Conservation (phyloP, 2,113 vertebrate genomes). For the Grantiella picta region DNA sequence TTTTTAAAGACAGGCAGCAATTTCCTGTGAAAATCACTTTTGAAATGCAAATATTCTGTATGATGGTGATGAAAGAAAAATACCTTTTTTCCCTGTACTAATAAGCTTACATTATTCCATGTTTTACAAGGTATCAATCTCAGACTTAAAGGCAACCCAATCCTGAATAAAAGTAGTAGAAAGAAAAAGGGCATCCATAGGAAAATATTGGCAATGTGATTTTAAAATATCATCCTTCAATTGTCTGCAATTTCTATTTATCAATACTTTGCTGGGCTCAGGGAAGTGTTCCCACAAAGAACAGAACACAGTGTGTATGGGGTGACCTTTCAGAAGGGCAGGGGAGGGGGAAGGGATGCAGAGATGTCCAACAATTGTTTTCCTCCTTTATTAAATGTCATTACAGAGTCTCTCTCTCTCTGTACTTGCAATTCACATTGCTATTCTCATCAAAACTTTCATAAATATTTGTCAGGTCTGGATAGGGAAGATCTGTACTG, state of each 20-base stretch:
- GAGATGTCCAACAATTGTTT: neutral
- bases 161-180: neutral
- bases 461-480: neutral
- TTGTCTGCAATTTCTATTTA: constrained; percentile 61
- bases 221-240: constrained; percentile 62
- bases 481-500: neutral
- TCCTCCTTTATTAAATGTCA: constrained; percentile 38
- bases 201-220: constrained; percentile 60
- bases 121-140: constrained; percentile 44
- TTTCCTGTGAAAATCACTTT: neutral
- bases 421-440: neutral
- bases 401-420: constrained; percentile 41
- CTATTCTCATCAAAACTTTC: neutral
- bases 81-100: neutral
- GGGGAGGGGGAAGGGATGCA: neutral
- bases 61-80: neutral
- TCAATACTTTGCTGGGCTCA: constrained; percentile 33
- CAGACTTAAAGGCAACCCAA: neutral
- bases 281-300: constrained; percentile 35
- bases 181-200: constrained; percentile 48
- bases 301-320: neutral
- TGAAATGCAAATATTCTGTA: constrained; percentile 9
- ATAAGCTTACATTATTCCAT: constrained; percentile 23
- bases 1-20: neutral
- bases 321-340: constrained; percentile 56